Conservation (phyloP, 2,888 invertebrate genomes). For the Acanthococcus lagerstroemiae region DNA sequence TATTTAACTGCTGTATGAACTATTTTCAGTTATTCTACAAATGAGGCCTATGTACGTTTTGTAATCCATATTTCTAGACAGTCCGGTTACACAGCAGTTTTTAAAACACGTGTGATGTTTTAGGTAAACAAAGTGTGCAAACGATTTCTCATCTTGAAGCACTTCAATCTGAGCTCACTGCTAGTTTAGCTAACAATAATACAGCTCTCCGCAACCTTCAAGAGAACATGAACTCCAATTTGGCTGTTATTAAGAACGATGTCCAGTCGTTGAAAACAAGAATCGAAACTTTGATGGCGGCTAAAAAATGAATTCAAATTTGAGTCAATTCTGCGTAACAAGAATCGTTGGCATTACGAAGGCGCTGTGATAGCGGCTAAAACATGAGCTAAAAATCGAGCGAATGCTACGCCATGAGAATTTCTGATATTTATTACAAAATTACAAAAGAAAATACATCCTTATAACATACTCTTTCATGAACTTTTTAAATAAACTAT, state of each 20-base stretch:
- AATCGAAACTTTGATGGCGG: conserved; percentile 46
- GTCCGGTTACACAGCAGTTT: no score
- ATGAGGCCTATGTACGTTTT: no score
- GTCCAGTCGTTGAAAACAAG: conserved; percentile 63
- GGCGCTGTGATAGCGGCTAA: conserved; percentile 42
- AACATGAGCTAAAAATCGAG: background rate
- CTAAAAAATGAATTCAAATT: background rate
- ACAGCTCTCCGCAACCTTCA: conserved; percentile 66
- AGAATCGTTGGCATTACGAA: conserved; percentile 61
- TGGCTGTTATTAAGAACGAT: conserved; percentile 66
- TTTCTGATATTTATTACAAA: background rate
- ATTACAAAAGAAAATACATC: background rate
- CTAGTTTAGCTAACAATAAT: conserved; percentile 67
- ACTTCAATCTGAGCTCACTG: conserved; percentile 59
- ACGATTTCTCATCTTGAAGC: conserved; percentile 71
- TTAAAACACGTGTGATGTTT: no score
- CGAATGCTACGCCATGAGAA: background rate
- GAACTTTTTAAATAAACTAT: background rate
- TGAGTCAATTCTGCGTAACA: no score
- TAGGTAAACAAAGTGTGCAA: conserved; percentile 79
- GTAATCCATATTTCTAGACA: no score
- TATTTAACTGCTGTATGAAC: no score
- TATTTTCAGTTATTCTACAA: no score
- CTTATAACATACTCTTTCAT: background rate
- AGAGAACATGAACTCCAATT: conserved; percentile 66